A percentile compares a stretch with the other conserved stretches of the same genome.
Conservation (phyloP, 2,797 vertebrate species). For the Hipposideros larvatus region DNA sequence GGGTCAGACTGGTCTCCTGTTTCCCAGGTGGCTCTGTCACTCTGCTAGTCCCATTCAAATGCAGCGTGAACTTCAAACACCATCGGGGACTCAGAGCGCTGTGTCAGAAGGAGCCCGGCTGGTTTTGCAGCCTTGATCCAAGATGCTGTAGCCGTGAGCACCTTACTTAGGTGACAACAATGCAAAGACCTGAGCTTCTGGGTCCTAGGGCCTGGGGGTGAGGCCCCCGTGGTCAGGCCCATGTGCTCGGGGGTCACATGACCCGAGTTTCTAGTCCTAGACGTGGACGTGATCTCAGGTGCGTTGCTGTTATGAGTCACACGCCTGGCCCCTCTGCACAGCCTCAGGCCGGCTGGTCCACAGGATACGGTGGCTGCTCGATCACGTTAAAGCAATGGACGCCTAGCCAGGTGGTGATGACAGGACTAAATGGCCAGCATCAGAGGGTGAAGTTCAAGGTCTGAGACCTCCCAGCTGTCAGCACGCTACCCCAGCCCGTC, state of each 20-base stretch:
- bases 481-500: neutral
- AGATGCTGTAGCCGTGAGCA: too few relatives aligned
- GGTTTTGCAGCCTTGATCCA: rapidly evolving
- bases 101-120: rapidly evolving
- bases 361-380: rapidly evolving
- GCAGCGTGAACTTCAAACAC: too few relatives aligned
- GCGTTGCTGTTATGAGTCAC: too few relatives aligned
- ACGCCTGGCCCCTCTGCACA: rapidly evolving
- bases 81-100: rapidly evolving
- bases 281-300: neutral
- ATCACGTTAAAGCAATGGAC: too few relatives aligned
- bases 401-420: neutral
- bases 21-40: rapidly evolving
- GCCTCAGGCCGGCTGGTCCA: neutral
- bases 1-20: rapidly evolving
- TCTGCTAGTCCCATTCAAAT: rapidly evolving
- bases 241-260: neutral
- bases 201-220: too few relatives aligned
- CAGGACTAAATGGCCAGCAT: rapidly evolving
- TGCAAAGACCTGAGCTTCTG: rapidly evolving
- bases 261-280: neutral
- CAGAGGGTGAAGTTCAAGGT: neutral
- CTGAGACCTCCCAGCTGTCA: too few relatives aligned
- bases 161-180: neutral
- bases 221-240: neutral